Evolutionary conservation across 2,797 vertebrate genomes (phyloP), one percentile per base, ranked within the genome.

Genomic region (Rallus crepitans): DNA sequence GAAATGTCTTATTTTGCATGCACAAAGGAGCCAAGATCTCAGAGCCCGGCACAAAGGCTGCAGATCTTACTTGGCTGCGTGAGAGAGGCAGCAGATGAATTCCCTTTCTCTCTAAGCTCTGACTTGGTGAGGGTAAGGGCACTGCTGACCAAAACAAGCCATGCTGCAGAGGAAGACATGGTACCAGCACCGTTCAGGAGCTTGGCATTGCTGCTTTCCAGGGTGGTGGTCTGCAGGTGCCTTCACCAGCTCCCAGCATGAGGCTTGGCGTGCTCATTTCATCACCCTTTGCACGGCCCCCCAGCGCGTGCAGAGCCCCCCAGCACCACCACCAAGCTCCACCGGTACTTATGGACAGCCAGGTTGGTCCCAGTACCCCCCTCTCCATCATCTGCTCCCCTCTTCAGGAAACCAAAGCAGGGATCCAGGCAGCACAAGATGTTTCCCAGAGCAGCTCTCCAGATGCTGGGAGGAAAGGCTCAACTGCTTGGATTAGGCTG

Each of bases 1-100:
- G 80, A 70, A 93, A 96, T 28, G 71, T 94, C 95, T 96, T 90
- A 82, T 87, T 96, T 53, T 86, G 80, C 70, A 90, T 25, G 82
- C 82, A 66, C 65, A 86, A 82, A 94, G 77, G 66, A 94, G 95
- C 91, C 93, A 81, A 82, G 87, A 76, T 45, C n/a, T 52, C 77
- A 40, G 66, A 21, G 71, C 75, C 92, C 85, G 89, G 89, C 91
- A 91, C 92, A 59, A 64, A 53, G 90, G 89, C 95, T 84, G 92
- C 65, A 64, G 90, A 82, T 65, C 84, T 65, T 30, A 12, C 9
- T 55, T 18, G 16, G 82, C 82, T 69, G 90, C 6, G 4, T 77
- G 33, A 50, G 33, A 0, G 6, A 91, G 40, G 87, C 82, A 25
- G 61, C 10, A 31, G 84, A 52, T 47, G 66, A 47, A 77, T 47